These are phyloP conservation scores for Pyralis farinalis DNA, from an alignment of 2,888 invertebrate species.

Conservation along the genomic window DNA sequence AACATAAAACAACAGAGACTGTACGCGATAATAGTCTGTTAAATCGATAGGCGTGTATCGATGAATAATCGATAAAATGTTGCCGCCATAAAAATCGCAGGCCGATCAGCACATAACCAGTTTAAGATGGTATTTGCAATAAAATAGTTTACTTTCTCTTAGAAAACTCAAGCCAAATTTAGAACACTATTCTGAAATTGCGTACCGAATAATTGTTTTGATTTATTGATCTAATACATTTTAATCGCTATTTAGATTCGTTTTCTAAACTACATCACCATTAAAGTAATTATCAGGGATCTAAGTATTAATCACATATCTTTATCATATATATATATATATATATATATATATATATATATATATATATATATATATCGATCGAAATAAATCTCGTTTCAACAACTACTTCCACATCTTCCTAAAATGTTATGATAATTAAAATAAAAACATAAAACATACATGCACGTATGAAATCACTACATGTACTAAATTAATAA, in stretches of 20 bases:
- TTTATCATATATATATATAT: no score
- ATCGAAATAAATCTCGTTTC: no score
- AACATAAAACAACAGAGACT: conserved; percentile 8
- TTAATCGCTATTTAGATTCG: conserved; percentile 11
- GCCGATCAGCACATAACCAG: conserved; percentile 51
- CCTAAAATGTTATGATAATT: no score
- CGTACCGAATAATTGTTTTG: conserved; percentile 53
- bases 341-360: no score
- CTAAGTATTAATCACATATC: neutral
- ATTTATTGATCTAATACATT: conserved; percentile 48
- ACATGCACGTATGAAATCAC: no score
- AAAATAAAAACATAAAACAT: no score
- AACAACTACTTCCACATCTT: no score
- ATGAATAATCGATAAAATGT: conserved; percentile 39
- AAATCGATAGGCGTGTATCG: conserved; percentile 23
- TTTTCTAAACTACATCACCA: neutral
- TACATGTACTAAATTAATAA: no score
- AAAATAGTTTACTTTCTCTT: conserved; percentile 74
- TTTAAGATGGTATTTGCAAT: conserved; percentile 60
- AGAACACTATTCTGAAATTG: conserved; percentile 41
- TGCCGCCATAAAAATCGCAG: conserved; percentile 44
- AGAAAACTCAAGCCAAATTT: conserved; percentile 50
- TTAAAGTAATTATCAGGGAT: neutral
- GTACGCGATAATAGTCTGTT: conserved; percentile 18
- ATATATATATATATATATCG: no score